Evolutionary conservation across 2,113 vertebrate species (phyloP), one percentile per base, ranked within the genome.

Genomic region (Tympanuchus pallidicinctus): DNA sequence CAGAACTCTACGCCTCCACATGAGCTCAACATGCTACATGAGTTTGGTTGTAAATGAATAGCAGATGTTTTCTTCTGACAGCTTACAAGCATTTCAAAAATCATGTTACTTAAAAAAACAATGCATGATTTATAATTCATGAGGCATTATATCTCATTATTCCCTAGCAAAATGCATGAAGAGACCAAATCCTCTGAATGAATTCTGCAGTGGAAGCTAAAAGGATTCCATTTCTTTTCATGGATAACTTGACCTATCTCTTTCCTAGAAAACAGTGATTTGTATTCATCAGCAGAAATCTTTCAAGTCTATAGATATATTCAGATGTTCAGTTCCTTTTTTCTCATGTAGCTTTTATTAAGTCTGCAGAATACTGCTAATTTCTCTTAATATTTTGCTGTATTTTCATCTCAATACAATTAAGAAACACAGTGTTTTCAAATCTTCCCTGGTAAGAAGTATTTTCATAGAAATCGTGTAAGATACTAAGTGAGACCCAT

Each of bases 41-140:
- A 16, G 10, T 63, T 90, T 34, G 1, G 52, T 86, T 70, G 40
- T 70, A 85, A 92, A 15, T 81, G 28, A 89, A 64, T 40, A 85
- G 27, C 63, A 72, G 64, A 30, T 6, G 88, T 52, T 11, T 9
- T 5, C 0, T 6, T 90, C 45, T 93, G 45, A 91, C n/a, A 73
- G 25, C 25, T 65, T 91, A 57, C 36, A 78, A 86, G 36, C 17
- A 72, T 95, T 97, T 86, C 34, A 90, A 78, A 96, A 80, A 47
- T 84, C 19, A 42, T 4, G 0, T 80, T 4, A 11, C 64, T 92
- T 70, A 54, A 72, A 79, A 93, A 96, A 88, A 15, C 25, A 30
- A 13, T 61, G 8, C 22, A 88, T 93, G 6, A 79, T 97, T 95
- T 94, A 86, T 92, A 93, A 96, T 96, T 96, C 94, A 96, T 94